phyloP scores from a whole-genome alignment of 2,797 vertebrate genomes.

The Sebastes itinus region DNA sequence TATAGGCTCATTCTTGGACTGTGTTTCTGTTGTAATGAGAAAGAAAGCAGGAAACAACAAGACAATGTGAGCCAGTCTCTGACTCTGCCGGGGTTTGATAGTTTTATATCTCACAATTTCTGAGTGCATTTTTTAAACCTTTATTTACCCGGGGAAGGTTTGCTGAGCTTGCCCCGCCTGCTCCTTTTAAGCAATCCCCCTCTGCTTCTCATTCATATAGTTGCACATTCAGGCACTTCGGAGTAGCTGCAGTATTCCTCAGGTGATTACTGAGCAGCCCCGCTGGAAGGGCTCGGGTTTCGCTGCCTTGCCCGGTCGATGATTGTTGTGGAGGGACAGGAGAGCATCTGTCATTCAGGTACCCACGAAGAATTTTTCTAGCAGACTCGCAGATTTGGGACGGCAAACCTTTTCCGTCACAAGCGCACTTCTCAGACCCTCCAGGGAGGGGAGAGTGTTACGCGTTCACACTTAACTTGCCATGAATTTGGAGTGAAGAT shows the following conservation, averaged over 20 bases:
- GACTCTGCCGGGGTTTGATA: slow-evolving; percentile 10
- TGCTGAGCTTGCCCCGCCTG: not conserved
- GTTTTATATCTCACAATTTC: slow-evolving; percentile 18
- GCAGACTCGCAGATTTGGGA: slow-evolving; percentile 14
- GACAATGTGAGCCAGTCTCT: slow-evolving; percentile 14
- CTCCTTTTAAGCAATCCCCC: slow-evolving; percentile 3
- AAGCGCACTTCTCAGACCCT: not conserved
- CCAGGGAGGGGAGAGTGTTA: slow-evolving; percentile 15
- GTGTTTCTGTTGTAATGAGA: slow-evolving; percentile 18
- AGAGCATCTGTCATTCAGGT: slow-evolving; percentile 19
- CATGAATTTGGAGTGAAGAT: slow-evolving; percentile 45
- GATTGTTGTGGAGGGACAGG: slow-evolving; percentile 1
- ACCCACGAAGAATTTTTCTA: not conserved
- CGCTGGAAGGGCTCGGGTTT: not conserved
- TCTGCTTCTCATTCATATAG: not conserved
- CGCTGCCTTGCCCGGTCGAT: not conserved
- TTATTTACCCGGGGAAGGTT: slow-evolving; percentile 25
- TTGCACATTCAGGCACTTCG: slow-evolving; percentile 3
- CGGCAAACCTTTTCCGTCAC: slow-evolving; percentile 27
- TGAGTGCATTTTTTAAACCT: slow-evolving; percentile 1
- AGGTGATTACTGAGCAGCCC: slow-evolving; percentile 5
- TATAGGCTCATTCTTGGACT: slow-evolving; percentile 14
- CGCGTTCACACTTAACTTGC: slow-evolving; percentile 38
- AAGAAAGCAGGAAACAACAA: slow-evolving; percentile 19
- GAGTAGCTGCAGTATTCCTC: slow-evolving; percentile 18